Evolutionary conservation across 1,140 invertebrate genomes (phyloP), one percentile per base, ranked within the genome.

Genomic region (Acyrthosiphon pisum): DNA sequence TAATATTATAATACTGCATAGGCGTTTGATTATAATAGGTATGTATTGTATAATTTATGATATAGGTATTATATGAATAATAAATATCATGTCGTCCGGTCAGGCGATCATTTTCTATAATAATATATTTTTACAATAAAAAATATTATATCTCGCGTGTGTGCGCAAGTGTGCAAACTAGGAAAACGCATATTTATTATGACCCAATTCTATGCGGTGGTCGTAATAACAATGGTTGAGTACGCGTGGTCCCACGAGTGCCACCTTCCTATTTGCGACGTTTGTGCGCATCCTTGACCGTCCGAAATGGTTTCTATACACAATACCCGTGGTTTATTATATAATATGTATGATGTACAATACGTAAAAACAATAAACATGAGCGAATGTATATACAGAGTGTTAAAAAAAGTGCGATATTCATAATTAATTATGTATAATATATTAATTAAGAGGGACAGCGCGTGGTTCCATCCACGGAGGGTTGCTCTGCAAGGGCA

Each of bases 41-140:
- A n/a, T 68, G n/a, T 6, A 30, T 68, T n/a, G 30, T n/a, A 30
- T n/a, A 68, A n/a, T 68, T 68, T n/a, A 68, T n/a, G 26, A 14
- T n/a, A 68, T 68, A 30, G 18, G 48, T n/a, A n/a, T 68, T 35
- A n/a, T n/a, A n/a, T 18, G n/a, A n/a, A 76, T 76, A 76, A 18
- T 76, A 56, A 76, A 76, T 76, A 76, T 76, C n/a, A 76, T 76
- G 30, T 76, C 60, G 60, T 76, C 60, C n/a, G 60, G 60, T 76
- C 60, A 76, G 60, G 60, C 60, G 60, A 76, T n/a, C 30, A 35
- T n/a, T n/a, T 14, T 14, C 60, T 76, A 76, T 76, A 76, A 76
- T 76, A n/a, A 76, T n/a, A 76, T 76, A 76, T 76, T 76, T 68
- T 76, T 76, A 76, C 60, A 76, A 18, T n/a, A 76, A 76, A n/a